Evolutionary conservation across 1,140 invertebrate species (phyloP).

Genomic region (Zaprionus inermis): DNA sequence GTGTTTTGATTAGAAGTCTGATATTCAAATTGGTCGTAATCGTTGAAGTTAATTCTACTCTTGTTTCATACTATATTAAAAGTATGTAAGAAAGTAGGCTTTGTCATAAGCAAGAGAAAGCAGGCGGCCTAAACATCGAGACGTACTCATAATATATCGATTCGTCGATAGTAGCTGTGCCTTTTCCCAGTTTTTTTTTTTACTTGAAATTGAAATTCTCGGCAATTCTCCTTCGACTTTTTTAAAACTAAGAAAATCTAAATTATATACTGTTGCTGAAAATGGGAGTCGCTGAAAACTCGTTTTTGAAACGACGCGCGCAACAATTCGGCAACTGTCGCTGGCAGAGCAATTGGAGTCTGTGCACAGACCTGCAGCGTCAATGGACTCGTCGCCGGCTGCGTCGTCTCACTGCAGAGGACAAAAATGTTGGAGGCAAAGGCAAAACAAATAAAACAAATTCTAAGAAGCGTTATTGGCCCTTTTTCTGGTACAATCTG

Average conservation of each 20-base stretch:
- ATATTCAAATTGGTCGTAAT: not conserved
- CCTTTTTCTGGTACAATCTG: conserved; percentile 22
- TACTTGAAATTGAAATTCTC: conserved; percentile 28
- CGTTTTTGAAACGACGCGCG: conserved; percentile 20
- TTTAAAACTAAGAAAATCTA: not conserved
- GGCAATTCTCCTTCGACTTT: conserved; percentile 4
- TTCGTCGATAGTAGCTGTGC: not conserved
- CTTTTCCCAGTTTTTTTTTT: not conserved
- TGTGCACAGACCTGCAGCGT: conserved; percentile 37
- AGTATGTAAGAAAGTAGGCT: not conserved
- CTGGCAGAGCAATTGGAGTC: conserved; percentile 17
- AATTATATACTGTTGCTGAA: conserved; percentile 8
- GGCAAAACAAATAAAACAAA: not conserved
- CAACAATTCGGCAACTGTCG: conserved; percentile 7
- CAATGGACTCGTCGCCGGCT: conserved; percentile 38
- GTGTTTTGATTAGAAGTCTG: not conserved
- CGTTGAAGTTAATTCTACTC: not conserved
- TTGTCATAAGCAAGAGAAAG: not conserved
- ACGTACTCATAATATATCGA: not conserved
- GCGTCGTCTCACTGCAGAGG: conserved; percentile 23
- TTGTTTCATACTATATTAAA: not conserved
- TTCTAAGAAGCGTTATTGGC: not conserved
- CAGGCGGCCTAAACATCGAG: not conserved
- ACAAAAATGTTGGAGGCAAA: not conserved
- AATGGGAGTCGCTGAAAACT: conserved; percentile 33